Percentiles rank a stretch among this genome's conserved stretches.
Evolutionary conservation across 1,140 invertebrate genomes (phyloP).

Genomic region (Cydia fagiglandana): DNA sequence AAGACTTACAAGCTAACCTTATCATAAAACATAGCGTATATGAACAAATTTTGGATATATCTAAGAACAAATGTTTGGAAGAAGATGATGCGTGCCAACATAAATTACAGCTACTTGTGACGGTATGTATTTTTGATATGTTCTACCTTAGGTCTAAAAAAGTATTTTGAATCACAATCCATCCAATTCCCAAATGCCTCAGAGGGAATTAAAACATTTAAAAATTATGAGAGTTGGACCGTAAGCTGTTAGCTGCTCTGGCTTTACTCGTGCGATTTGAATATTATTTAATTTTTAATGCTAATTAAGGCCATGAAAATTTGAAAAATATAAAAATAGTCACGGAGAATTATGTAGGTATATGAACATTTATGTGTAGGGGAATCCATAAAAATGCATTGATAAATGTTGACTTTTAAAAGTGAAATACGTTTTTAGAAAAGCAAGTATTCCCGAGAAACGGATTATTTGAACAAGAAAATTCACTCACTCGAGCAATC

Average conservation of each 20-base stretch:
- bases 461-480: conserved; percentile 60
- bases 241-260: no score
- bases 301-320: no score
- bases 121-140: conserved; percentile 45
- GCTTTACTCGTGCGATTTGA: no score
- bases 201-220: no score
- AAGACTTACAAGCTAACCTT: conserved; percentile 58
- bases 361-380: no score
- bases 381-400: background rate
- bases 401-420: background rate
- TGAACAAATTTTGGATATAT: conserved; percentile 61
- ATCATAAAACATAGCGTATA: conserved; percentile 65
- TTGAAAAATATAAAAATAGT: no score
- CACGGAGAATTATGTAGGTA: no score
- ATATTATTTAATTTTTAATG: no score
- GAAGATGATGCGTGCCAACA: conserved; percentile 60
- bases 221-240: no score
- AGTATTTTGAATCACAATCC: no score
- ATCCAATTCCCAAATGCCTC: no score
- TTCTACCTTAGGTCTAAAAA: background rate
- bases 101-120: conserved; percentile 61
- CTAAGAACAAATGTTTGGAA: conserved; percentile 56
- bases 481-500: conserved; percentile 52
- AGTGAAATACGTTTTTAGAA: conserved; percentile 47
- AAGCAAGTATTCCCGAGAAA: conserved; percentile 54